Conservation (phyloP, 1,140 invertebrate species). For the Sycophaga agraensis region DNA sequence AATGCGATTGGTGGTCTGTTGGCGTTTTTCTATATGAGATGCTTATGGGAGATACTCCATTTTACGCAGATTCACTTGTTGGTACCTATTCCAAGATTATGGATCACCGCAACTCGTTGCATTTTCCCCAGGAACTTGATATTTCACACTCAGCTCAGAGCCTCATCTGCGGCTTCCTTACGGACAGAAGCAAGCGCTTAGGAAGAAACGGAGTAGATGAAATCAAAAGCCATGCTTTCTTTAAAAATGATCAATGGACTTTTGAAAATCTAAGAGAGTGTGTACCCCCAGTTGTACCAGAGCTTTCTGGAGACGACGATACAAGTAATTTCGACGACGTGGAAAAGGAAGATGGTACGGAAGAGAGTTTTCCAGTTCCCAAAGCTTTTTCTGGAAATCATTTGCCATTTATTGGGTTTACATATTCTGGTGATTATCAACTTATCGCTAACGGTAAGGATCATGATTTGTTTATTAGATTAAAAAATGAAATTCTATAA, state of each 20-base stretch:
- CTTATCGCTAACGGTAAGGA: constrained; percentile 43
- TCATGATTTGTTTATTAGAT: not conserved
- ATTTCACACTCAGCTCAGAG: constrained; percentile 90
- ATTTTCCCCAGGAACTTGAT: constrained; percentile 92
- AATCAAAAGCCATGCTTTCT: constrained; percentile 94
- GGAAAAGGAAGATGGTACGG: constrained; percentile 84
- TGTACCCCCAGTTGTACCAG: constrained; percentile 95
- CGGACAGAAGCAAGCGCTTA: constrained; percentile 86
- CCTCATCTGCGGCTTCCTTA: constrained; percentile 91
- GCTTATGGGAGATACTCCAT: constrained; percentile 98
- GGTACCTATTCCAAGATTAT: constrained; percentile 99
- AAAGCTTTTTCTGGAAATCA: constrained; percentile 99
- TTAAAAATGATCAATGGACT: constrained; percentile 95
- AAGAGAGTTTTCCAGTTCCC: constrained; percentile 91
- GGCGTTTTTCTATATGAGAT: constrained; percentile 99
- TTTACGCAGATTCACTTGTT: constrained; percentile 97
- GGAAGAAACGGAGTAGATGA: constrained; percentile 93
- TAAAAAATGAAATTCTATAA: too few relatives aligned
- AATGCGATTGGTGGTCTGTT: constrained; percentile 99
- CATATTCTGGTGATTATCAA: constrained; percentile 91
- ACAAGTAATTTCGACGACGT: constrained; percentile 98
- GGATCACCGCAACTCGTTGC: constrained; percentile 95
- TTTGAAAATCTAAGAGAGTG: constrained; percentile 94
- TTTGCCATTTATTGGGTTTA: constrained; percentile 98
- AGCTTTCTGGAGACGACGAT: constrained; percentile 93